These are phyloP conservation scores for Rhyacichthys aspro DNA, from an alignment of 2,797 vertebrate genomes.

Conservation along the genomic window DNA sequence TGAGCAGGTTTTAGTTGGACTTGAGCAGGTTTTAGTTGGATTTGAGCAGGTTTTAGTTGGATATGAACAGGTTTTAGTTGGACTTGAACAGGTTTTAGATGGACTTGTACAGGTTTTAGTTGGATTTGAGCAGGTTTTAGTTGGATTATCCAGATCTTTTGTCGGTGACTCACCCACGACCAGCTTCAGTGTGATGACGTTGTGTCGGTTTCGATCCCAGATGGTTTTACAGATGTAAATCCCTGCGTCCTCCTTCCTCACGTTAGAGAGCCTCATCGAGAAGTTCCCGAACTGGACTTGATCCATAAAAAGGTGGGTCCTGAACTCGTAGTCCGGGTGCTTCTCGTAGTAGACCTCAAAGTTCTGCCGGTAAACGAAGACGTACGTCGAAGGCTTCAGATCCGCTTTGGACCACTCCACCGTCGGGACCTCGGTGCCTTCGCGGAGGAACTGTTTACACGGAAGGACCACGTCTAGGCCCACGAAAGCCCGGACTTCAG, in stretches of 20 bases:
- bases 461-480: neutral
- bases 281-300: neutral
- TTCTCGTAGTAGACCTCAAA: neutral
- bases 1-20: no score
- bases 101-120: no score
- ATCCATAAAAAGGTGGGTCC: neutral
- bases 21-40: no score
- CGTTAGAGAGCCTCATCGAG: conserved; percentile 4
- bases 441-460: neutral
- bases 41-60: no score
- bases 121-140: no score
- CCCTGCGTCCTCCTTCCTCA: neutral
- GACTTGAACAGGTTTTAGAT: no score
- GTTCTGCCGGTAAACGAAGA: neutral
- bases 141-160: no score
- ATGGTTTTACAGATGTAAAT: neutral
- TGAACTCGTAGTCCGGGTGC: neutral
- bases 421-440: neutral
- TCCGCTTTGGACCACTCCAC: neutral
- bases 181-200: neutral
- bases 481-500: neutral
- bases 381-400: neutral
- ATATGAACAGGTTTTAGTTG: no score
- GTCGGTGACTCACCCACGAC: conserved; percentile 1
- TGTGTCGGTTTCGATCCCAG: neutral